phyloP scores from a whole-genome alignment of 1,140 invertebrate species.

The Gryllus bimaculatus region DNA sequence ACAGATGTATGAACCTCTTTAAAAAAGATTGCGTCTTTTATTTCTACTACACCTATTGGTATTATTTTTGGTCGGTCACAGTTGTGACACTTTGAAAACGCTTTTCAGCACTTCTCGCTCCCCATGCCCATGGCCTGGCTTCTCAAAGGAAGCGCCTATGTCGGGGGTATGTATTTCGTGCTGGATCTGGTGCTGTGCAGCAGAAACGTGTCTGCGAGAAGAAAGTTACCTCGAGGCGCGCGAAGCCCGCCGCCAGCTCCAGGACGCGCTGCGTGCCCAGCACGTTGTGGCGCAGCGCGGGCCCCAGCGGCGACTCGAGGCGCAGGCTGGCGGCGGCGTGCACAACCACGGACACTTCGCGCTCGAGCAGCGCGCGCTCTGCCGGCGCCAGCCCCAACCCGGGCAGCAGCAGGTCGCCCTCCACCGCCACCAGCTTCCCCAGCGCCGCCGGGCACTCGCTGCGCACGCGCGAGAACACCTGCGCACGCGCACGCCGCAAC shows the following conservation, averaged over 20 bases:
- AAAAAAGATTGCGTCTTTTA: too few species aligned
- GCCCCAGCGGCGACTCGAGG: conserved; percentile 23
- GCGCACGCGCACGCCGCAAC: too few species aligned
- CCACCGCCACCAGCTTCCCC: conserved; percentile 42
- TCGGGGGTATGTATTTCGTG: too few species aligned
- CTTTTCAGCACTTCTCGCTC: too few species aligned
- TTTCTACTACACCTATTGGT: too few species aligned
- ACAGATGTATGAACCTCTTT: too few species aligned
- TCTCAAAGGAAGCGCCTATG: too few species aligned
- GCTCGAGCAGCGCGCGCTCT: conserved; percentile 28
- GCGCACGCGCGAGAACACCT: conserved; percentile 36
- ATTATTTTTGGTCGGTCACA: too few species aligned
- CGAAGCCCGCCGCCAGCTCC: conserved; percentile 30
- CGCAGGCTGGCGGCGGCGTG: conserved; percentile 53
- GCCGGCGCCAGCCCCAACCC: conserved; percentile 25
- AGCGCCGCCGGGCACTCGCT: conserved; percentile 27
- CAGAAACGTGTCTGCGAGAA: too few species aligned
- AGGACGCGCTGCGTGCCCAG: conserved; percentile 30
- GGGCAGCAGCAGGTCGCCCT: conserved; percentile 30
- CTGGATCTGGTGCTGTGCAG: too few species aligned
- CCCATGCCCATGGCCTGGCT: too few species aligned
- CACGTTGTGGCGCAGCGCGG: conserved; percentile 27
- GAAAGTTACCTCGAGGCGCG: conserved; percentile 28
- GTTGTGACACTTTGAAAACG: too few species aligned
- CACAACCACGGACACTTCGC: conserved; percentile 50